Conservation (phyloP, 2,797 vertebrate species). For the Chaunax sp. region DNA sequence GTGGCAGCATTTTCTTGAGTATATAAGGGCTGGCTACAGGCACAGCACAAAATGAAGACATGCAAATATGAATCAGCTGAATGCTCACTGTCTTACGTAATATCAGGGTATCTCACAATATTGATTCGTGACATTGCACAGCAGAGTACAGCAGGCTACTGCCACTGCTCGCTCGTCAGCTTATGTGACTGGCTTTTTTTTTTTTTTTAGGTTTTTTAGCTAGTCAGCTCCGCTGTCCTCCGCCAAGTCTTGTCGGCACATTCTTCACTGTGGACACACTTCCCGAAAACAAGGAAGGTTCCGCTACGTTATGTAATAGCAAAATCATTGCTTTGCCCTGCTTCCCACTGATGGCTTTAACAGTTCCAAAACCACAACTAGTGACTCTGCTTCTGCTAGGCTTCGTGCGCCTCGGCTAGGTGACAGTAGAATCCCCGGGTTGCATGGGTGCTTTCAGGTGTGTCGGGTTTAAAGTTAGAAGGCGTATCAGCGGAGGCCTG, state of each 20-base stretch:
- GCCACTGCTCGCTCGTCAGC: slow-evolving; percentile 8
- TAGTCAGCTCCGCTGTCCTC: slow-evolving; percentile 24
- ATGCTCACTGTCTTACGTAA: slow-evolving; percentile 47
- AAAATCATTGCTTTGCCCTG: slow-evolving; percentile 27
- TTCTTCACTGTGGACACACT: slow-evolving; percentile 61
- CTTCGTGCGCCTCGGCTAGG: not conserved
- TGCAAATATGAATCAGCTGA: slow-evolving; percentile 47
- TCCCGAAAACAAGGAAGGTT: slow-evolving; percentile 69
- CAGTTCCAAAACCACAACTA: slow-evolving; percentile 42
- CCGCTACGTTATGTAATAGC: slow-evolving; percentile 67
- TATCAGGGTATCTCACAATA: slow-evolving; percentile 20
- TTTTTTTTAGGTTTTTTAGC: slow-evolving; percentile 17
- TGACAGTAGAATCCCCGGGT: slow-evolving; percentile 23
- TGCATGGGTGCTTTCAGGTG: slow-evolving; percentile 58
- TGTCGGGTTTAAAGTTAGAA: slow-evolving; percentile 25
- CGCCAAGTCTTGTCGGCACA: slow-evolving; percentile 55
- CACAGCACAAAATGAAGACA: slow-evolving; percentile 19
- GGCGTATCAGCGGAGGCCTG: slow-evolving; percentile 30
- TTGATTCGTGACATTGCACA: slow-evolving; percentile 62
- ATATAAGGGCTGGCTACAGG: not conserved
- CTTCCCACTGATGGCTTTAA: slow-evolving; percentile 61
- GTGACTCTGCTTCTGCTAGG: not conserved
- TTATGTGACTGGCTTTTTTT: slow-evolving; percentile 15
- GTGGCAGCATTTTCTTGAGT: not conserved
- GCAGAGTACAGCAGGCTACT: slow-evolving; percentile 20